These are phyloP conservation scores for Heterotis niloticus DNA, from an alignment of 2,113 vertebrate genomes.

Conservation along the genomic window DNA sequence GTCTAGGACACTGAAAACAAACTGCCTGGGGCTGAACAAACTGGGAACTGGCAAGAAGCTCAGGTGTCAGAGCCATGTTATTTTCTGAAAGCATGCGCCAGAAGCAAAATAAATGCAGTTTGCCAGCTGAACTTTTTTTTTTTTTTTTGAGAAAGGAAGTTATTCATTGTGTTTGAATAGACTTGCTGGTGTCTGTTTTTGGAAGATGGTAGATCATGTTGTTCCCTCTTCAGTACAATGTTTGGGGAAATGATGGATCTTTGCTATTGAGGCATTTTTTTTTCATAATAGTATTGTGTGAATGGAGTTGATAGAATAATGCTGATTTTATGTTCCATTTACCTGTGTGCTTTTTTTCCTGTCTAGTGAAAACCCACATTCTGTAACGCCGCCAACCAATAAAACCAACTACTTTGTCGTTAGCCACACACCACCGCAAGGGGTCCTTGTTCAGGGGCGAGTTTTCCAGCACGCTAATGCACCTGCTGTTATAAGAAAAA, in stretches of 20 bases:
- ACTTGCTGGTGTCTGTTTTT: neutral
- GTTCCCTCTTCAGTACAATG: neutral
- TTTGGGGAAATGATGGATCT: neutral
- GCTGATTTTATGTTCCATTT: neutral
- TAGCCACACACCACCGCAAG: constrained; percentile 58
- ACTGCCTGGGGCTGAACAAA: constrained; percentile 71
- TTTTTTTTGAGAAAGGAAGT: neutral
- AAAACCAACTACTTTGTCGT: constrained; percentile 58
- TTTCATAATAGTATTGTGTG: neutral
- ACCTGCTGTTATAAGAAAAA: constrained; percentile 68
- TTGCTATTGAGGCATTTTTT: neutral
- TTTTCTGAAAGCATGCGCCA: neutral
- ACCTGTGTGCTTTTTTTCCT: neutral
- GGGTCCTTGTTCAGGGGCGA: constrained; percentile 78
- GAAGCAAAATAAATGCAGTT: neutral
- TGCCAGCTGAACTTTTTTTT: neutral
- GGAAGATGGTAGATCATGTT: neutral
- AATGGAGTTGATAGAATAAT: no score
- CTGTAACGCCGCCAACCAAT: constrained; percentile 56
- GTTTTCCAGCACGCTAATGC: constrained; percentile 80
- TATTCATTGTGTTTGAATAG: neutral
- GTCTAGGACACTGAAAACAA: constrained; percentile 68
- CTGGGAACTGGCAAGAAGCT: constrained; percentile 73
- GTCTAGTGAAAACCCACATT: constrained; percentile 72
- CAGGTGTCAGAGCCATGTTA: constrained; percentile 55